A percentile compares a stretch with the other conserved stretches of the same genome.
Evolutionary conservation across 2,797 vertebrate species (phyloP).

Genomic region (Ptychobarbus kaznakovi): DNA sequence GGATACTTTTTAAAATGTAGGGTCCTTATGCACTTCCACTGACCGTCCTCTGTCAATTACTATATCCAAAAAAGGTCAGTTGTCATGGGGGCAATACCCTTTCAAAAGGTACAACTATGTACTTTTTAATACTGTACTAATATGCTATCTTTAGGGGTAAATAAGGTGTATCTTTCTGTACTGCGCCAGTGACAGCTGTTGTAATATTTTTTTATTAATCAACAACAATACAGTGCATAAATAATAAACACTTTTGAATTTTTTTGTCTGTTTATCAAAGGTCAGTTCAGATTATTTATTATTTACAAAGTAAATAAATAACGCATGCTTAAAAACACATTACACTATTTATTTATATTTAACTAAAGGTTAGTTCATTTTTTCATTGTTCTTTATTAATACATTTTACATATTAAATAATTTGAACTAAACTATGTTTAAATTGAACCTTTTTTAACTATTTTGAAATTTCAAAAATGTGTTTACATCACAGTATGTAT

Average conservation of each 20-base stretch:
- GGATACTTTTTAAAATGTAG: not conserved
- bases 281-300: not conserved
- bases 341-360: not conserved
- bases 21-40: not conserved
- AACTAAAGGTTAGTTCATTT: not conserved
- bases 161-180: not conserved
- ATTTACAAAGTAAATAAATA: not conserved
- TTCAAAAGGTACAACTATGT: not conserved
- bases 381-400: not conserved
- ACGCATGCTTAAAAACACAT: not conserved
- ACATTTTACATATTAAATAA: not conserved
- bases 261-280: not conserved
- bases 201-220: not conserved
- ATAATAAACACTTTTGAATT: not conserved
- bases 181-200: not conserved
- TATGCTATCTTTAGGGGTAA: not conserved
- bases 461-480: not conserved
- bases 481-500: not conserved
- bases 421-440: not conserved
- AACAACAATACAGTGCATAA: not conserved
- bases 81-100: not conserved
- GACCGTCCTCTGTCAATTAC: not conserved
- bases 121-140: not conserved
- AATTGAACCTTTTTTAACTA: not conserved
- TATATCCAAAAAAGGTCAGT: not conserved